Percentiles rank a stretch among this genome's conserved stretches.
These are phyloP conservation scores for Hydrozoanthus gracilis DNA, from an alignment of 92 coral and sea anemone species.

Conservation along the genomic window DNA sequence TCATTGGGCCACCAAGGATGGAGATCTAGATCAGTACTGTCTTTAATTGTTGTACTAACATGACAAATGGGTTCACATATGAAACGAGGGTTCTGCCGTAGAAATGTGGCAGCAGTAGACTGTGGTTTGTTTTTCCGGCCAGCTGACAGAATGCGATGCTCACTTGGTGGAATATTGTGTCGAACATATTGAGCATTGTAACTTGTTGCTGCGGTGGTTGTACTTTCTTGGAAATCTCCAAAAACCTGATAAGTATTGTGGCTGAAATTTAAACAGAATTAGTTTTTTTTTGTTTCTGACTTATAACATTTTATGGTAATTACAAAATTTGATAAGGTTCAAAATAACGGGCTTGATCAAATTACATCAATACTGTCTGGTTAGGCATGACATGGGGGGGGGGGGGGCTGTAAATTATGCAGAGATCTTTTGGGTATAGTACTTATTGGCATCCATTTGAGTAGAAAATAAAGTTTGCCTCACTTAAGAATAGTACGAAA, in stretches of 20 bases:
- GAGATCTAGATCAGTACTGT: slow-evolving; percentile 28
- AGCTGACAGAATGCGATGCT: slow-evolving; percentile 69
- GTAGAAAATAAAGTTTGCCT: no score
- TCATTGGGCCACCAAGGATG: slow-evolving; percentile 96
- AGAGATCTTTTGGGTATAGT: no score
- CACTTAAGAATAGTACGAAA: no score
- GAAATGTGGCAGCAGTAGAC: slow-evolving; percentile 86
- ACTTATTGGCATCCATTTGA: no score
- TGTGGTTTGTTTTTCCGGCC: slow-evolving; percentile 95
- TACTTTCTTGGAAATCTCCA: slow-evolving; percentile 67
- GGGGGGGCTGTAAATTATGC: no score
- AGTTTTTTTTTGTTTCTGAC: neutral
- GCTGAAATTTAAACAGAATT: slow-evolving; percentile 55
- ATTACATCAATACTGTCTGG: no score
- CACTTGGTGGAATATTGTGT: slow-evolving; percentile 77
- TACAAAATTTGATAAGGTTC: no score
- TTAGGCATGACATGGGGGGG: no score
- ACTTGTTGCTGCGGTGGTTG: slow-evolving; percentile 63
- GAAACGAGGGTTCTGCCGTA: slow-evolving; percentile 89
- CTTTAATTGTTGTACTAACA: slow-evolving; percentile 70
- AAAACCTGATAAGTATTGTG: slow-evolving; percentile 86
- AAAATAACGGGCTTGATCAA: no score
- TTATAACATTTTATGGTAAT: no score
- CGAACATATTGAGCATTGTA: slow-evolving; percentile 81
- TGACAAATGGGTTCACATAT: slow-evolving; percentile 95